Percentiles rank a stretch among this genome's conserved stretches.
These are phyloP conservation scores for Zaprionus vittiger DNA, from an alignment of 1,140 invertebrate species.

Conservation along the genomic window DNA sequence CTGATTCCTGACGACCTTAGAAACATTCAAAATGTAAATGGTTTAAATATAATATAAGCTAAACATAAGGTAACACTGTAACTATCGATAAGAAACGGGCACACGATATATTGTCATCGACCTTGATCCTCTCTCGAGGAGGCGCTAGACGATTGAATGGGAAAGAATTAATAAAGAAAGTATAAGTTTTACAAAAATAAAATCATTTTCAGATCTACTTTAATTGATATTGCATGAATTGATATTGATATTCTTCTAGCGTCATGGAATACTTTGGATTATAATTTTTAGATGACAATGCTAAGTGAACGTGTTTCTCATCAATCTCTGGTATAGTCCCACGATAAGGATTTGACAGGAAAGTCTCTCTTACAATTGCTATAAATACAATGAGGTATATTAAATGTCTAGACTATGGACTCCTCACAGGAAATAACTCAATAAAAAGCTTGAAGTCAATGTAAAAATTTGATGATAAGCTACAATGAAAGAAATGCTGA, in stretches of 20 bases:
- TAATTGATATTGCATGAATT: slow-evolving; percentile 36
- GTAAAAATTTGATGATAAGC: slow-evolving; percentile 5
- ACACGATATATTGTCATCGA: too few species aligned
- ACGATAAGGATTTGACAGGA: slow-evolving; percentile 16
- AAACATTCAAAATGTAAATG: background rate
- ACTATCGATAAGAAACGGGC: too few species aligned
- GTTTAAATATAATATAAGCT: too few species aligned
- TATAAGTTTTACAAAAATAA: too few species aligned
- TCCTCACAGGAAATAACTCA: slow-evolving; percentile 30
- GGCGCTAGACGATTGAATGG: too few species aligned
- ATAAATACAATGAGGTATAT: slow-evolving; percentile 21
- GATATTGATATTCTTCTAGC: background rate
- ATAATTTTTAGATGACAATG: slow-evolving; percentile 51
- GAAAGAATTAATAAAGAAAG: too few species aligned
- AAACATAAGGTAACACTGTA: too few species aligned
- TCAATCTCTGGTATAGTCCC: slow-evolving; percentile 1
- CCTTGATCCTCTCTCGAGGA: too few species aligned
- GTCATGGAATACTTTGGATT: slow-evolving; percentile 63
- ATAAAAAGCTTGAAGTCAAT: slow-evolving; percentile 15
- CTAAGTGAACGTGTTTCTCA: slow-evolving; percentile 54
- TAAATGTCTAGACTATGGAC: slow-evolving; percentile 14
- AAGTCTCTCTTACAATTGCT: slow-evolving; percentile 18
- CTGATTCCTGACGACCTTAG: slow-evolving; percentile 10
- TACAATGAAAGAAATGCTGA: background rate
- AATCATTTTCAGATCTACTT: slow-evolving; percentile 13